Percentiles rank a stretch among this genome's conserved stretches.
These are phyloP conservation scores for Tineola bisselliella DNA, from an alignment of 2,888 invertebrate genomes.

Conservation along the genomic window DNA sequence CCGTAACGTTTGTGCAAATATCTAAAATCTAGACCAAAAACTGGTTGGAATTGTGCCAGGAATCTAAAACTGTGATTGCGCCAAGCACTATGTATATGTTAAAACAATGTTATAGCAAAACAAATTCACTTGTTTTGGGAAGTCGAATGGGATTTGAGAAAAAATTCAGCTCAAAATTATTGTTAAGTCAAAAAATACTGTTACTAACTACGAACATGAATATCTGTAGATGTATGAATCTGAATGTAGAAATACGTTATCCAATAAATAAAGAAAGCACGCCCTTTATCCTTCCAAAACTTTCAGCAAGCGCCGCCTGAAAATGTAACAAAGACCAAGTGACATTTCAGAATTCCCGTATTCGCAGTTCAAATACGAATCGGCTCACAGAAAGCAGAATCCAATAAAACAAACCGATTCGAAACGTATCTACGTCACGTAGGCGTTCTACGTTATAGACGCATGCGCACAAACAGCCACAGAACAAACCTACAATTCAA, in stretches of 20 bases:
- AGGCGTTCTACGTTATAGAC: constrained; percentile 43
- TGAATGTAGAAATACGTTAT: too few species aligned
- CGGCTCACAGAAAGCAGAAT: constrained; percentile 48
- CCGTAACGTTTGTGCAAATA: not conserved
- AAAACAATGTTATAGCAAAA: not conserved
- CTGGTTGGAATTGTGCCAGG: not conserved
- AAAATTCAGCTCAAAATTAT: too few species aligned
- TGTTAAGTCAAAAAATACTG: too few species aligned
- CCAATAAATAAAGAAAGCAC: not conserved
- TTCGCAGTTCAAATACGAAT: constrained; percentile 56
- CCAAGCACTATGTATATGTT: not conserved
- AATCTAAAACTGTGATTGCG: not conserved
- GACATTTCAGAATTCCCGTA: constrained; percentile 23
- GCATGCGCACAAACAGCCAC: constrained; percentile 55
- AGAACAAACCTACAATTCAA: constrained; percentile 61
- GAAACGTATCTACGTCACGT: constrained; percentile 62
- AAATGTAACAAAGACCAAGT: not conserved
- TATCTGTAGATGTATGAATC: too few species aligned
- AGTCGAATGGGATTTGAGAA: too few species aligned
- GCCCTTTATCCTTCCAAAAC: not conserved
- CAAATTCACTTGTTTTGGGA: too few species aligned
- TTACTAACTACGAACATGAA: too few species aligned
- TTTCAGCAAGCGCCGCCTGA: not conserved
- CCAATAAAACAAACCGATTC: constrained; percentile 58
- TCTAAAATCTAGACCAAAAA: not conserved